A percentile compares a stretch with the other conserved stretches of the same genome.
Evolutionary conservation across 2,797 vertebrate genomes (phyloP).

Genomic region (Muscicapa comitata): DNA sequence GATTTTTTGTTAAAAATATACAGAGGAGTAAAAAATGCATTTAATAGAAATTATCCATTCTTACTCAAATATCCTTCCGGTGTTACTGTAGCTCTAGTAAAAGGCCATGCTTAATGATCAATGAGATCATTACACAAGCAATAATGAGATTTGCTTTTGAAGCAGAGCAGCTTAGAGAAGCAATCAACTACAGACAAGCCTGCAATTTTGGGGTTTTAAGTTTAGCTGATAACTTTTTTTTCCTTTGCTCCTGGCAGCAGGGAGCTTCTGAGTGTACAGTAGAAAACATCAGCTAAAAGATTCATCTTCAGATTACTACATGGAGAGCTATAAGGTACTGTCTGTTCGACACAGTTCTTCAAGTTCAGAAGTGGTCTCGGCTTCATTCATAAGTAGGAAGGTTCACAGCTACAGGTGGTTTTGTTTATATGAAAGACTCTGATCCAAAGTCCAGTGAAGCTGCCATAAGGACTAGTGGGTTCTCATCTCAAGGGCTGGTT

Average conservation of each 20-base stretch:
- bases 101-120: neutral
- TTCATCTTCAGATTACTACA: neutral
- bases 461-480: neutral
- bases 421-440: neutral
- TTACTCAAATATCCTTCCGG: neutral
- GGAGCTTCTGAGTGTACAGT: neutral
- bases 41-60: neutral
- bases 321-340: neutral
- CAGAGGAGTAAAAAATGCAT: neutral
- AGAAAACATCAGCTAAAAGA: neutral
- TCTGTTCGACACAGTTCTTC: neutral
- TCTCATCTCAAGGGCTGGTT: neutral
- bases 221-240: neutral
- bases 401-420: accelerated
- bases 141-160: neutral
- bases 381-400: neutral
- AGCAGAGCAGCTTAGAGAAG: neutral
- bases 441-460: neutral
- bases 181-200: neutral
- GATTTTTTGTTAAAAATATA: neutral
- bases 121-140: neutral
- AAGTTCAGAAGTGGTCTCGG: neutral
- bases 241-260: neutral
- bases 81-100: neutral
- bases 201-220: neutral